Evolutionary conservation across 2,113 vertebrate species (phyloP), one percentile per base, ranked within the genome.

Genomic region (Chionis minor): DNA sequence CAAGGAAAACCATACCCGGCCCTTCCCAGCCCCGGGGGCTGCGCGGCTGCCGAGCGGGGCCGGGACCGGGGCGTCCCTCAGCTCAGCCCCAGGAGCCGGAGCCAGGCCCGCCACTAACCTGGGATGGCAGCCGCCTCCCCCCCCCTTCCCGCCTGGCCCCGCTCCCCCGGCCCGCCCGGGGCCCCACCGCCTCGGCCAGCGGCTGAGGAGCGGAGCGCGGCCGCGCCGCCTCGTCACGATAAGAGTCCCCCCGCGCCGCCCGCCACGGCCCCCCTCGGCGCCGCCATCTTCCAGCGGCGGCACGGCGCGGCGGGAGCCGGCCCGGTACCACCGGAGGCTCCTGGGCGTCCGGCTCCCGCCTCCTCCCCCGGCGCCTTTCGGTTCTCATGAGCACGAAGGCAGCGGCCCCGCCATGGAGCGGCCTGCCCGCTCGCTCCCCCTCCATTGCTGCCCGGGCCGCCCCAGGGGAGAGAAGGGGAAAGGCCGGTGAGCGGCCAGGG

Each of bases 121-220:
- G 38, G 96, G 96, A 96, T 98, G 97, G 92, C 98, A 97, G 96
- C 98, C 97, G 97, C 95, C 96, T 98, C 98, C 98, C 47, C 71
- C 44, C n/a, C 38, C 38, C 38, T 38, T 38, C 38, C 38, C 38
- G 38, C 38, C 38, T 9, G 38, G 38, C 47, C 67, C 27, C 26
- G n/a, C 62, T 98, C 98, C 98, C 98, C 98, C 97, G 97, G 97
- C 97, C 97, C 97, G 97, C 98, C 97, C 80, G 55, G 97, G 98
- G 98, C 98, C 98, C 98, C 98, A 87, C 90, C 96, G 91, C 96
- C 96, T 97, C 97, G 98, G 98, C 98, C 97, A 88, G 96, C 94
- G 47, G 56, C 94, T 79, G 67, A 30, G 47, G 82, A 90, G 28
- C 86, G 6, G 38, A 81, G 86, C 91, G 58, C 94, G 73, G 95